A percentile compares a stretch with the other conserved stretches of the same genome.
phyloP scores from a whole-genome alignment of 1,140 invertebrate species.

The Batillaria attramentaria region DNA sequence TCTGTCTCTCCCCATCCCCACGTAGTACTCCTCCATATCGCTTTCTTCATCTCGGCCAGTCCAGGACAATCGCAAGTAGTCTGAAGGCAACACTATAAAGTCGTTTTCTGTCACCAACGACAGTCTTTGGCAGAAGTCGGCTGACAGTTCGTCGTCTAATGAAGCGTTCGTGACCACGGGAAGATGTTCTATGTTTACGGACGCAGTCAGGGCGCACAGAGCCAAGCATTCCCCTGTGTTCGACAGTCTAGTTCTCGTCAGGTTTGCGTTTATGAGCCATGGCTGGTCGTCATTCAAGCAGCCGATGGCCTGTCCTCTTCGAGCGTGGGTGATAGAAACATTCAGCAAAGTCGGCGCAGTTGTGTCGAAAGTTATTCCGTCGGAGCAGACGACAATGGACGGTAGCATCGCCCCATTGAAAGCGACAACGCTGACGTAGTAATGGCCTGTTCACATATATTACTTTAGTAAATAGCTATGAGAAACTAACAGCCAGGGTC shows the following conservation, averaged over 20 bases:
- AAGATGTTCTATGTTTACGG: not conserved
- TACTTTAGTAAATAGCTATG: no score
- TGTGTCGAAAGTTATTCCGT: slow-evolving; percentile 46
- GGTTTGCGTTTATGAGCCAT: slow-evolving; percentile 42
- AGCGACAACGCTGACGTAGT: slow-evolving; percentile 41
- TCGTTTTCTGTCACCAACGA: not conserved
- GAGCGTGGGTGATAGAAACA: slow-evolving; percentile 32
- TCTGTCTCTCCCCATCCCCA: not conserved
- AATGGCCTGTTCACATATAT: slow-evolving; percentile 33
- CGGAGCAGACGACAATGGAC: slow-evolving; percentile 44
- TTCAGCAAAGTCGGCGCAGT: slow-evolving; percentile 38
- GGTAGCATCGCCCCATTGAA: slow-evolving; percentile 48
- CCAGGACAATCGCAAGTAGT: slow-evolving; percentile 30
- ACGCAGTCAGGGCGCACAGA: not conserved
- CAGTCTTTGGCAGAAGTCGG: slow-evolving; percentile 20
- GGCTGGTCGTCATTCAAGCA: slow-evolving; percentile 27
- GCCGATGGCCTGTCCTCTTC: slow-evolving; percentile 8
- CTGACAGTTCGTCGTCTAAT: slow-evolving; percentile 18
- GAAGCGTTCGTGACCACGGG: not conserved
- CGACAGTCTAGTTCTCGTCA: slow-evolving; percentile 22
- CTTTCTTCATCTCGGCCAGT: slow-evolving; percentile 34
- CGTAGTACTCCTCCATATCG: slow-evolving; percentile 35
- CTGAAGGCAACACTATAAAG: slow-evolving; percentile 34
- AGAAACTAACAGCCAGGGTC: no score
- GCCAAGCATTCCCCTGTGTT: slow-evolving; percentile 1